A percentile compares a stretch with the other conserved stretches of the same genome.
phyloP scores from a whole-genome alignment of 37 sponge, comb jelly and placozoan species.

The Ephydatia muelleri region DNA sequence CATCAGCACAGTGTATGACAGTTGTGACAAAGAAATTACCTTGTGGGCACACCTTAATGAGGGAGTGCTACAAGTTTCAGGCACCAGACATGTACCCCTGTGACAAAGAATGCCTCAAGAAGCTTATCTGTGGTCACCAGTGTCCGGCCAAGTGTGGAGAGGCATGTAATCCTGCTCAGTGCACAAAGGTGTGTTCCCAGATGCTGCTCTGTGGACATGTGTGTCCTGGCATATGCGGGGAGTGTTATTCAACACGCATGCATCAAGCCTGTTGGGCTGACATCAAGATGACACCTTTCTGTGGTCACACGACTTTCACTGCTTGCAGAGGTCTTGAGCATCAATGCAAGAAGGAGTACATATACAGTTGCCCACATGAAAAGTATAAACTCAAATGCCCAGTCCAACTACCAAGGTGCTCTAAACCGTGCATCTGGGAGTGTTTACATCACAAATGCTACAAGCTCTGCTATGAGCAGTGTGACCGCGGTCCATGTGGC shows the following conservation, averaged over 20 bases:
- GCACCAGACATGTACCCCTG: background rate
- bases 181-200: slow-evolving; percentile 19
- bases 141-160: slow-evolving; percentile 13
- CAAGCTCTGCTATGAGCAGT: slow-evolving; percentile 17
- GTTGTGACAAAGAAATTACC: slow-evolving; percentile 21
- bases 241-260: slow-evolving; percentile 29
- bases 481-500: slow-evolving; percentile 19
- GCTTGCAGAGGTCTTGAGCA: background rate
- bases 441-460: slow-evolving; percentile 30
- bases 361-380: slow-evolving; percentile 19
- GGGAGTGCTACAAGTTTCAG: slow-evolving; percentile 14
- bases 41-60: slow-evolving; percentile 60
- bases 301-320: slow-evolving; percentile 29
- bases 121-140: slow-evolving; percentile 25
- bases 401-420: slow-evolving; percentile 5
- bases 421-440: slow-evolving; percentile 21
- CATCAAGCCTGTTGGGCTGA: slow-evolving; percentile 25
- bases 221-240: slow-evolving; percentile 60
- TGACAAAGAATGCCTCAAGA: slow-evolving; percentile 8
- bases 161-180: background rate
- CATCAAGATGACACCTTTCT: slow-evolving; percentile 6
- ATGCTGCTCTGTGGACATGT: slow-evolving; percentile 68
- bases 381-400: slow-evolving; percentile 19
- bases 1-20: slow-evolving; percentile 26
- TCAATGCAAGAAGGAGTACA: background rate